Base-by-base conservation (phyloP, 1,140 invertebrate genomes). In the Matsumurasca onukii region DNA sequence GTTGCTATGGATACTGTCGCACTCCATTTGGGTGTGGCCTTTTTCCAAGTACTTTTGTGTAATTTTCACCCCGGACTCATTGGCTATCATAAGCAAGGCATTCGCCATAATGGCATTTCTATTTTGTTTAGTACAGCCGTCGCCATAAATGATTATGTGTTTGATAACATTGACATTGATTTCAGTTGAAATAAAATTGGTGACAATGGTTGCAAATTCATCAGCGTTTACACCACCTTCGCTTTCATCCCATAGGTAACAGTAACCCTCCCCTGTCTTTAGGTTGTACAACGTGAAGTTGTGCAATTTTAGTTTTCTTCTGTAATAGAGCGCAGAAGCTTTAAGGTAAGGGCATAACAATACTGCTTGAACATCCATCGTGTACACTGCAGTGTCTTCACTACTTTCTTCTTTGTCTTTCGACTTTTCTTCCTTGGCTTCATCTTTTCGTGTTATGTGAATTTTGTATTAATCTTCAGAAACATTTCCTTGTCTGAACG, bases 61-160 rank as follows among this genome's bases (percentile, higher is more conserved):
- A 17, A 52, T 52, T 52, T 12, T 52, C 22, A 52, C 49, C 5
- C 22, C 22, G 12, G 12, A 3, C 22, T 52, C 49, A 52, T 52
- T 5, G 20, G 9, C 5, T 15, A 12, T 12, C 12, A 15, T 3
- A 52, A 52, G 49, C 20, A 52, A 22, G 22, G 49, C 49, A 52
- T 52, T 52, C 22, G 49, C 12, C 12, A 52, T 15, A 3, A 52
- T 22, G 5, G 49, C 49, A 52, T 52, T 52, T 12, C 49, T 12
- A 22, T 52, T 52, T 52, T 52, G 49, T 12, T 52, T 15, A 5
- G 12, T 52, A 22, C 49, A 52, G 5, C 49, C 49, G 22, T 52
- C 49, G 30, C 71, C 71, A 52, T 66, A 77, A 30, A 75, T 68
- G 20, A 76, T 72, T 57, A 71, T 63, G 22, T 61, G 22, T 17